Base-by-base conservation (phyloP, 2,797 vertebrate species). In the Sphaeramia orbicularis region DNA sequence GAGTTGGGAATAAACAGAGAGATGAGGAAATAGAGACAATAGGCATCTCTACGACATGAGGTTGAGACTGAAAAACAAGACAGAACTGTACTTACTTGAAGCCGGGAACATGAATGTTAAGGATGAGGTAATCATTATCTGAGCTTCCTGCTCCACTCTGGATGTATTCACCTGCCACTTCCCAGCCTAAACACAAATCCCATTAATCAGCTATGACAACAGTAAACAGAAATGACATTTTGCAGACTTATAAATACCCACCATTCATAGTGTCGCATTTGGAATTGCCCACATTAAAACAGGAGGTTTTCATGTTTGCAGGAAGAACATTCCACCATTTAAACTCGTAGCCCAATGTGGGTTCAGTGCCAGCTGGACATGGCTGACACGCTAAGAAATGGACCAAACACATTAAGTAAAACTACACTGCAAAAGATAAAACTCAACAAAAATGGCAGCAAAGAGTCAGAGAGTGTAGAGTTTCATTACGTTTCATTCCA, bases 301-400 rank as follows among this genome's bases (percentile, higher is more conserved):
- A 99, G 60, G 97, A 98, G 0, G 97, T 97, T 92, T 98, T 98
- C 96, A 99, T 99, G 85, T 97, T 98, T 65, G 86, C 65, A 14
- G 97, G 97, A 51, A 99, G 92, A 36, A 96, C 85, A 50, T 99
- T 99, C 98, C 98, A 99, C 98, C 97, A 99, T 87, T 98, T 99
- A 79, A 96, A 99, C 74, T 98, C 96, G 76, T 97, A 97, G 3
- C 94, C 97, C 32, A 97, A 87, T 0, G 85, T 90, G 27, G 98
- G 97, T 76, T 99, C 98, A 0, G 96, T 98, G 49, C 98, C 97
- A n/a, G 98, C 96, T 32, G 96, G 96, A 70, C 98, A 99, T 2
- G 72, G 67, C 84, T 91, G 85, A 82, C 98, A 99, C 0, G 93
- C 98, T 99, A 60, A 2, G 6, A 27, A 61, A 35, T 1, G 10